Conservation (phyloP, 2,113 vertebrate species). For the Pimephales promelas region DNA sequence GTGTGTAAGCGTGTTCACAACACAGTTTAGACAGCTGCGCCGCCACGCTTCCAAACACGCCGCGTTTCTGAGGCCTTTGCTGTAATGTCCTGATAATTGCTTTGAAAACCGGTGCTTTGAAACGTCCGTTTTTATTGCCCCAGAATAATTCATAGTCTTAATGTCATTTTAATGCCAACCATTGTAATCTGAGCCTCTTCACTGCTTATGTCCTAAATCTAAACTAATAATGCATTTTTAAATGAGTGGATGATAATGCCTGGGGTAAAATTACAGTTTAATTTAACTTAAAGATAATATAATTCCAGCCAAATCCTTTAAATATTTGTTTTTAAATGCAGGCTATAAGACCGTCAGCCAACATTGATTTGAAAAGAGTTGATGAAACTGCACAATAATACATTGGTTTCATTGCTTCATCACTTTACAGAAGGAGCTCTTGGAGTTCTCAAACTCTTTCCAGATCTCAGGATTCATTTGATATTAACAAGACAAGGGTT, state of each 20-base stretch:
- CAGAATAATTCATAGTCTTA: constrained; percentile 28
- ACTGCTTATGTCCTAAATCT: constrained; percentile 36
- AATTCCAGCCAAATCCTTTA: constrained; percentile 18
- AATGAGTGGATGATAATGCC: neutral
- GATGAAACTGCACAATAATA: neutral
- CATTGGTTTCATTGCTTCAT: neutral
- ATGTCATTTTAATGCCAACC: constrained; percentile 47
- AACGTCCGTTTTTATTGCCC: constrained; percentile 25
- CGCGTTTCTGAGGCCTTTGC: constrained; percentile 54
- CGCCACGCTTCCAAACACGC: constrained; percentile 56
- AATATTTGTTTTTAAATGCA: constrained; percentile 4
- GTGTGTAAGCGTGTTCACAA: constrained; percentile 57
- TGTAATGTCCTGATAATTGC: constrained; percentile 52
- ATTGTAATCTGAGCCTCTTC: constrained; percentile 24
- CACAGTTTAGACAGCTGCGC: constrained; percentile 60
- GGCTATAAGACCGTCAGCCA: constrained; percentile 21
- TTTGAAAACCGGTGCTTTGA: constrained; percentile 38
- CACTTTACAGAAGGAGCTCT: neutral
- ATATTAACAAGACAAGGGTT: constrained; percentile 29
- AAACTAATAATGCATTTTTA: constrained; percentile 39
- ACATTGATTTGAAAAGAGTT: neutral
- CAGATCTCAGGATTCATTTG: constrained; percentile 30
- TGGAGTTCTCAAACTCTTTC: constrained; percentile 50
- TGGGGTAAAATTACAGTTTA: neutral
- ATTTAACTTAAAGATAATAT: constrained; percentile 3